Base-by-base conservation (phyloP, 2,797 vertebrate genomes). In the Chiloscyllium punctatum region DNA sequence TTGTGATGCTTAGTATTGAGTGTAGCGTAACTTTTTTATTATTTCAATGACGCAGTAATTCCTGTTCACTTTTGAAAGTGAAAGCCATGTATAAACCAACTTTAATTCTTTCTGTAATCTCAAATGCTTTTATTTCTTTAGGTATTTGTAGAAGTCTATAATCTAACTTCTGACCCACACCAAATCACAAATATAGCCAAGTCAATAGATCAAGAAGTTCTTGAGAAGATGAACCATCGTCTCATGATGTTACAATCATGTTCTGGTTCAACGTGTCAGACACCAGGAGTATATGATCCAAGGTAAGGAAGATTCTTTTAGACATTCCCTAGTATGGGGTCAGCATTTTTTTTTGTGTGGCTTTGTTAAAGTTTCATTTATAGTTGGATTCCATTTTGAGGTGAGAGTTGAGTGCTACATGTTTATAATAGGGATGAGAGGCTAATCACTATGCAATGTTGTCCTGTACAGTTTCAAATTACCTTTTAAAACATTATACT, bases 171-270 rank as follows among this genome's bases (percentile, higher is more conserved):
- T 77, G 99, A 99, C 96, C 99, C 99, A 13, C 98, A 98, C 97
- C 99, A 99, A 97, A 98, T 99, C 96, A 99, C 96, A 8, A 99
- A 99, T 97, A 99, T 99, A 48, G 99, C 98, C 90, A 99, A 98
- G 97, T 98, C 97, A 95, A 98, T 99, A 90, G 99, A 99, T 96
- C 98, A 99, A 95, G 99, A 99, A 96, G 98, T 99, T n/a, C 97
- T 99, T 96, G 99, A 99, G 96, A 99, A 98, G 97, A 99, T 99
- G 99, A 99, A 99, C 97, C 99, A 99, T 94, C 98, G 99, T 13
- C 97, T 99, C n/a, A 99, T 99, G 99, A 99, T 99, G 98, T 96
- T 99, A 95, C 99, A 99, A 97, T 99, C 99, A 96, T 99, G 99
- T 96, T 97, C 98, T 0, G 98, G 98, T 94, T 97, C 97, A 71